Conservation (phyloP, 1,140 invertebrate species). For the Aradophagus sp. region DNA sequence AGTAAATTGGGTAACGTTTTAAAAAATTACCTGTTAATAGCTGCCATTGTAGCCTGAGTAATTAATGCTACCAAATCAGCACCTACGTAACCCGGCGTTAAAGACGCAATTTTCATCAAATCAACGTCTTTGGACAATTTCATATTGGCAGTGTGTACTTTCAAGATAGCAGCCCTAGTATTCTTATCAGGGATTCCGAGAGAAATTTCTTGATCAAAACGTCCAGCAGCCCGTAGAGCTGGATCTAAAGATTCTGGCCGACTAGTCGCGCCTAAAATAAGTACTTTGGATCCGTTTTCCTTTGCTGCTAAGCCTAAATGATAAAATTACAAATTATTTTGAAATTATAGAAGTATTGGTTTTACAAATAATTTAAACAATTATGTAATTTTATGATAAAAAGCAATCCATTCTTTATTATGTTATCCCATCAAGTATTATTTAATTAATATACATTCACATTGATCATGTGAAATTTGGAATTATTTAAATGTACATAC, state of each 20-base stretch:
- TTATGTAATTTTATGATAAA: too few relatives aligned
- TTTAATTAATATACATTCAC: too few relatives aligned
- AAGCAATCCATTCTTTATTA: too few relatives aligned
- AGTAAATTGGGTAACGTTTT: too few relatives aligned
- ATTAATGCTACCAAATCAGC: constrained; percentile 93
- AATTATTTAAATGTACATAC: constrained; percentile 13
- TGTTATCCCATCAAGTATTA: too few relatives aligned
- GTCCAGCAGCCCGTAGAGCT: constrained; percentile 90
- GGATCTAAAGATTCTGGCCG: constrained; percentile 94
- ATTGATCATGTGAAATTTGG: too few relatives aligned
- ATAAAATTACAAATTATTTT: not conserved
- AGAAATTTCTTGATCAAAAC: constrained; percentile 94
- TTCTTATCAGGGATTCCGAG: constrained; percentile 93
- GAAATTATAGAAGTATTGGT: too few relatives aligned
- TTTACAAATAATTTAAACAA: too few relatives aligned
- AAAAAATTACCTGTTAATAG: constrained; percentile 80
- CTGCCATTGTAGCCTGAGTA: constrained; percentile 89
- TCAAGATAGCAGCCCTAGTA: constrained; percentile 85
- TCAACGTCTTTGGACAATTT: constrained; percentile 82
- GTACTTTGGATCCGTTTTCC: constrained; percentile 81
- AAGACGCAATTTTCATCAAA: constrained; percentile 82
- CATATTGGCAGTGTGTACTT: constrained; percentile 81
- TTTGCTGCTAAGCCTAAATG: constrained; percentile 76
- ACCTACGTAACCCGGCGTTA: constrained; percentile 97
- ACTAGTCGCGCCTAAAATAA: constrained; percentile 97